These are phyloP conservation scores for Leucophenga maculata DNA, from an alignment of 2,888 invertebrate species.

Conservation along the genomic window DNA sequence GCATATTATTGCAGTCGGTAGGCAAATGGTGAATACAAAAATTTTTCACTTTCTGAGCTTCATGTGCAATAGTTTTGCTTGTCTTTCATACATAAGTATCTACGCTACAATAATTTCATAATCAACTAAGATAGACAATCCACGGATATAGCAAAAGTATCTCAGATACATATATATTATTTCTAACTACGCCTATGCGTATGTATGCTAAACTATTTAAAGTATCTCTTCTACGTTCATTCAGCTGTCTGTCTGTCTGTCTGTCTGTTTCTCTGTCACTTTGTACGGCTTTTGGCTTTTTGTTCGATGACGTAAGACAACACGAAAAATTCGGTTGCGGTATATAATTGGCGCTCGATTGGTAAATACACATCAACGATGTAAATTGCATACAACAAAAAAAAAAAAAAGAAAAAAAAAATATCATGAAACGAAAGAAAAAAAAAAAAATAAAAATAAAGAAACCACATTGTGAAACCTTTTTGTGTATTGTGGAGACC, in stretches of 20 bases:
- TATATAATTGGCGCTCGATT: conserved; percentile 60
- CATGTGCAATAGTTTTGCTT: too few species aligned
- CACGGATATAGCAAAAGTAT: too few species aligned
- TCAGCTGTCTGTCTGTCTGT: conserved; percentile 12
- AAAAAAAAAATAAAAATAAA: neutral
- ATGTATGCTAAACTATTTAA: too few species aligned
- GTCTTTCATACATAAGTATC: too few species aligned
- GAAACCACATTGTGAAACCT: conserved; percentile 10
- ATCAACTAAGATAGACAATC: too few species aligned
- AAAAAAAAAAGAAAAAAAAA: neutral
- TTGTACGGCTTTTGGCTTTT: conserved; percentile 26
- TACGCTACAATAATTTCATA: too few species aligned
- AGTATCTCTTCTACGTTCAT: neutral
- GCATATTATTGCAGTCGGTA: too few species aligned
- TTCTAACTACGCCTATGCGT: too few species aligned
- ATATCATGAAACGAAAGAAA: neutral
- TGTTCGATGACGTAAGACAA: conserved; percentile 7
- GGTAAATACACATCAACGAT: conserved; percentile 48
- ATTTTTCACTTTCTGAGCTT: too few species aligned
- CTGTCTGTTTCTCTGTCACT: neutral
- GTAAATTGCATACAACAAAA: conserved; percentile 20
- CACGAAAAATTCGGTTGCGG: conserved; percentile 12
- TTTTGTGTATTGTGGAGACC: neutral
- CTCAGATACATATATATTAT: too few species aligned
- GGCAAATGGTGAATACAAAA: too few species aligned